Evolutionary conservation across 2,888 invertebrate species (phyloP).

Genomic region (Calliopum simillimum): DNA sequence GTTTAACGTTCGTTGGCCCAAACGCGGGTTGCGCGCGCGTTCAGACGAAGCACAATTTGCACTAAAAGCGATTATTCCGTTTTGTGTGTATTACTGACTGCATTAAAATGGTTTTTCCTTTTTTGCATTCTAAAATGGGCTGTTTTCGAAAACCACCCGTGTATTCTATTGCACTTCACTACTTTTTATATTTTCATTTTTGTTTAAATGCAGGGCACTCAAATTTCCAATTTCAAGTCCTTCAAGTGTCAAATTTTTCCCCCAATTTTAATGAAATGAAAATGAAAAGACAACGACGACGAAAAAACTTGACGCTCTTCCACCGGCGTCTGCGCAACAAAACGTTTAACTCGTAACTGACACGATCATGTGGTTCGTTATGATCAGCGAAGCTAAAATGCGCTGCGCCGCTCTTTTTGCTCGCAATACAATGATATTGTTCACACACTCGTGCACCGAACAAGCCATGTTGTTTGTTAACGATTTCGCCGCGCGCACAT

Average conservation of each 20-base stretch:
- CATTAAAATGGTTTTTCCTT: no score
- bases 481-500: not conserved
- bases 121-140: no score
- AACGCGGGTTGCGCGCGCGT: slow-evolving; percentile 28
- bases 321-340: slow-evolving; percentile 62
- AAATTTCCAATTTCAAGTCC: no score
- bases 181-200: not conserved
- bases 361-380: slow-evolving; percentile 33
- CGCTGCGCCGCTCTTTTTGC: slow-evolving; percentile 4
- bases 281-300: not conserved
- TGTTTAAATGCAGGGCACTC: no score
- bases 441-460: slow-evolving; percentile 15
- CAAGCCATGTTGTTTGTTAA: slow-evolving; percentile 1
- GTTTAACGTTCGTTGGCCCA: slow-evolving; percentile 32
- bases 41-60: slow-evolving; percentile 10
- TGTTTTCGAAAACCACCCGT: no score
- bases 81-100: no score
- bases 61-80: not conserved
- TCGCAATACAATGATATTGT: slow-evolving; percentile 32
- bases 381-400: slow-evolving; percentile 21
- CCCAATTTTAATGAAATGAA: no score
- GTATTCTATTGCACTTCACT: no score
- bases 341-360: slow-evolving; percentile 63
- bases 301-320: slow-evolving; percentile 4
- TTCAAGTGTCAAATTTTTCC: no score